Base-by-base conservation (phyloP, 2,888 invertebrate species). In the Plagodis dolabraria region DNA sequence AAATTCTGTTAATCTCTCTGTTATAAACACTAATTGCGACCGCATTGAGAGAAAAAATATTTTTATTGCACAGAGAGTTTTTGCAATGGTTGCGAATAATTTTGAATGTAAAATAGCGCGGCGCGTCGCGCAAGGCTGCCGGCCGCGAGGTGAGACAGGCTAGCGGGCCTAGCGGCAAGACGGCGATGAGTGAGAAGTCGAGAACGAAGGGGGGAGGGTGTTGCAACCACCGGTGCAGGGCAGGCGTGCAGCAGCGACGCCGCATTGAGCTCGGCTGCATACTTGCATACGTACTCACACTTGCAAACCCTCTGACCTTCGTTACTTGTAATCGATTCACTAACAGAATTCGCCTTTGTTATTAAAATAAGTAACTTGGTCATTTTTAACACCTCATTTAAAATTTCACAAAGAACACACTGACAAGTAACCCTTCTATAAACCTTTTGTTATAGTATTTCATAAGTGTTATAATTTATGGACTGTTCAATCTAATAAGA, bases 121-220 rank as follows among this genome's bases (percentile, higher is more conserved):
- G 92, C 92, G 92, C 92, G 92, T 91, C 91, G 92, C 91, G 90
- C 91, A 89, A 91, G 91, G 92, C 91, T 91, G 91, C 91, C 92
- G 92, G 92, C 92, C 92, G 92, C 92, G 91, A 92, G 92, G 90
- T 91, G 92, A 92, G 92, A 92, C 92, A 90, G 90, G 92, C 91
- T 86, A 90, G 89, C 91, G 90, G 91, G 90, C 91, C 91, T 86
- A 90, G 89, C 91, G 90, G 91, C 90, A 89, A 91, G 92, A 89
- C 91, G 87, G 86, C 89, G 85, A 85, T 89, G 92, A 91, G 89
- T 85, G 92, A 91, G 91, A 90, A 90, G 85, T 86, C 87, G 89
- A 84, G 89, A 90, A 88, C 79, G 89, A 90, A 87, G 92, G 89
- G 92, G 92, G 91, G 92, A 91, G 92, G 91, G 92, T 90, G 89